These are phyloP conservation scores for Cirrhinus mrigala DNA, from an alignment of 2,797 vertebrate species.

Conservation along the genomic window DNA sequence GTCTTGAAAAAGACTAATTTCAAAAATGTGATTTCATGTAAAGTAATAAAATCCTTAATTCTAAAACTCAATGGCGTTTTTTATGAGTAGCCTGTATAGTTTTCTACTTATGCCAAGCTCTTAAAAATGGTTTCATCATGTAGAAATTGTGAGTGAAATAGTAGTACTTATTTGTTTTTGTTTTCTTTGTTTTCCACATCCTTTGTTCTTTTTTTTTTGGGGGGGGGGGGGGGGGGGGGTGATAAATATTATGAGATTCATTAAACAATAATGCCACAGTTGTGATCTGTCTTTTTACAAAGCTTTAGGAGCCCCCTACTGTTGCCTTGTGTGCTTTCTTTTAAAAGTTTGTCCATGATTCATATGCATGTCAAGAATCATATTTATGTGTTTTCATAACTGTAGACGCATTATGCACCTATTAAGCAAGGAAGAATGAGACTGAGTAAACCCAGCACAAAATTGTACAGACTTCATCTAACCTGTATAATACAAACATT, in stretches of 20 bases:
- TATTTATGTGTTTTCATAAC: neutral
- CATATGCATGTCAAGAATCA: slow-evolving; percentile 3
- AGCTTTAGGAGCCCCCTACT: neutral
- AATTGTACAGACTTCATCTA: neutral
- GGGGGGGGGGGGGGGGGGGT: no score
- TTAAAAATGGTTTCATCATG: neutral
- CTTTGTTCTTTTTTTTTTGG: no score
- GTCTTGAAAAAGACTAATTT: neutral
- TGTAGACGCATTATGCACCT: neutral
- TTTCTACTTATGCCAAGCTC: neutral
- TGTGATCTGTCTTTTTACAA: neutral
- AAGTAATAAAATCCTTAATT: neutral
- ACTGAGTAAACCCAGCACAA: neutral
- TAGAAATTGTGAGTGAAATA: neutral
- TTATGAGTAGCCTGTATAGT: neutral
- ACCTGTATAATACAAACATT: slow-evolving; percentile 14
- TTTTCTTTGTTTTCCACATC: no score
- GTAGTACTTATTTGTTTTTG: neutral
- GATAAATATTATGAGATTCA: neutral
- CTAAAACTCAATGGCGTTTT: neutral
- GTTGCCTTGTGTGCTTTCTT: neutral
- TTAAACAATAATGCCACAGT: neutral
- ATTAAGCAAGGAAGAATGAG: neutral
- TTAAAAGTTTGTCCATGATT: neutral
- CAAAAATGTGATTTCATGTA: neutral